phyloP scores from a whole-genome alignment of 1,140 invertebrate genomes.

The Bicyclus anynana region DNA sequence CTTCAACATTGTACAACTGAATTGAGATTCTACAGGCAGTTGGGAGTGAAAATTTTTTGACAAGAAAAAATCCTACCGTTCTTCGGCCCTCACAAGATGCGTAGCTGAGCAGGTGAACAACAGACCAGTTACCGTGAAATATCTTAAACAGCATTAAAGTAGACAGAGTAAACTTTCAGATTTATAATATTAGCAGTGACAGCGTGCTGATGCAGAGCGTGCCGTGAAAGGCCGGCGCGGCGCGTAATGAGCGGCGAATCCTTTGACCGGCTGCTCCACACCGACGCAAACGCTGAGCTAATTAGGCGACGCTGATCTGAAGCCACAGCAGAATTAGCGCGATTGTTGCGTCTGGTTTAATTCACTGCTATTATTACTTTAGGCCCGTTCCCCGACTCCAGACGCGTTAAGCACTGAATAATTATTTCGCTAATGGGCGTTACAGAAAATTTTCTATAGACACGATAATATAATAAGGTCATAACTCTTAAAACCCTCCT shows the following conservation, averaged over 20 bases:
- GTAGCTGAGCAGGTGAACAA: too few species aligned
- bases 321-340: slow-evolving; percentile 64
- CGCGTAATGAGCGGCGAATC: slow-evolving; percentile 67
- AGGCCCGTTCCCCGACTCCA: not conserved
- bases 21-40: too few species aligned
- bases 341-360: slow-evolving; percentile 47
- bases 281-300: slow-evolving; percentile 61
- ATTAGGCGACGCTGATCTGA: slow-evolving; percentile 68
- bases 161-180: too few species aligned
- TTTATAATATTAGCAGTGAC: slow-evolving; percentile 22
- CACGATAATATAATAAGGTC: not conserved
- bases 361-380: slow-evolving; percentile 24
- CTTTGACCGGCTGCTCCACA: slow-evolving; percentile 64
- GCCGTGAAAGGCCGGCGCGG: slow-evolving; percentile 34
- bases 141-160: too few species aligned
- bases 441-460: not conserved
- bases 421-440: slow-evolving; percentile 1
- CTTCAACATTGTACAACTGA: too few species aligned
- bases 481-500: not conserved
- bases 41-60: too few species aligned
- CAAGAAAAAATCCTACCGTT: too few species aligned
- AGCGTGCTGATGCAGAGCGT: slow-evolving; percentile 28
- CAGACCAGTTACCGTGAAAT: too few species aligned
- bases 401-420: not conserved
- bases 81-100: too few species aligned